These are phyloP conservation scores for Cyclophora albipunctata DNA, from an alignment of 2,888 invertebrate genomes.

Conservation along the genomic window DNA sequence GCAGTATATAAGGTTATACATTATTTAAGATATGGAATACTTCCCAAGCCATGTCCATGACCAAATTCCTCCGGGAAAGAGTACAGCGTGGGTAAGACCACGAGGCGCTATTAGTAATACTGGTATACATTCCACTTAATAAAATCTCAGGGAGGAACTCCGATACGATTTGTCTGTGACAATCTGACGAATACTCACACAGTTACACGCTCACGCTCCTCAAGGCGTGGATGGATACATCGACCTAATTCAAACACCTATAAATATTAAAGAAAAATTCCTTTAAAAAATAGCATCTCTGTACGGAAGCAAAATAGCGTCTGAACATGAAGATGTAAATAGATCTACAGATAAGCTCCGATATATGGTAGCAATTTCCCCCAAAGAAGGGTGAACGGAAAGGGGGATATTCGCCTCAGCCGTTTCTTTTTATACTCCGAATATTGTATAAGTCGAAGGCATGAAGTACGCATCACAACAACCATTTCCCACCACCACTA, in stretches of 20 bases:
- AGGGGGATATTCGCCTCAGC: conserved; percentile 40
- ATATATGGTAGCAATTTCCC: conserved; percentile 68
- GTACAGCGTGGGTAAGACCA: no score
- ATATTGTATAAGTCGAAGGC: conserved; percentile 28
- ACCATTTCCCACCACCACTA: conserved; percentile 1
- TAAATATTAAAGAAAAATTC: conserved; percentile 10
- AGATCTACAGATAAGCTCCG: conserved; percentile 61
- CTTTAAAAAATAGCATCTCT: conserved; percentile 8
- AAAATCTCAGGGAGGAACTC: no score
- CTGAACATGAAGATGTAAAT: conserved; percentile 52
- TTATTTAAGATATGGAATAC: no score
- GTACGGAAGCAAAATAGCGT: conserved; percentile 33
- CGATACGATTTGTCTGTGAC: no score
- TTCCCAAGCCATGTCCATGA: no score
- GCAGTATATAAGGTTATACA: no score
- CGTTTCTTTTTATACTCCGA: conserved; percentile 45
- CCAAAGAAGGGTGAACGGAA: conserved; percentile 53
- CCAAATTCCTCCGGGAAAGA: no score
- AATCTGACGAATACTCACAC: no score
- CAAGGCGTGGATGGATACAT: no score
- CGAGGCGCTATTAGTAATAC: no score
- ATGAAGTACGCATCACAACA: background rate
- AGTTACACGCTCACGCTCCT: no score
- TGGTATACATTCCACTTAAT: no score
- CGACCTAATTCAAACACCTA: background rate